Conservation (phyloP, 2,797 vertebrate species). For the Trachurus trachurus region DNA sequence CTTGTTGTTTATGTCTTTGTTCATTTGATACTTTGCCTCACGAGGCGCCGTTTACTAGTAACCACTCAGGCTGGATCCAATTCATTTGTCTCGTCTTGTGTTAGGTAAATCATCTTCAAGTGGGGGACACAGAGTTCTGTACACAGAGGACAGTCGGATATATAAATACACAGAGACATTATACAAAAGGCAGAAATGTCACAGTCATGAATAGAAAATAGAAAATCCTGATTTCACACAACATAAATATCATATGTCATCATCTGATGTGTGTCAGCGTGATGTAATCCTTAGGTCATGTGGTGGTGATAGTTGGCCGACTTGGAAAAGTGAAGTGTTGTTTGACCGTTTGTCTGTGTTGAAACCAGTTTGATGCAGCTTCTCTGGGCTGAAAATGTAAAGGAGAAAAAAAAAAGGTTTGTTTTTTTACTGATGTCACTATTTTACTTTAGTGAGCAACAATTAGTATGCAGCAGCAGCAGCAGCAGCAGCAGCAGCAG, state of each 20-base stretch:
- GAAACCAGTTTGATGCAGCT: conserved; percentile 6
- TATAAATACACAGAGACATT: neutral
- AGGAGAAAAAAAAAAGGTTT: neutral
- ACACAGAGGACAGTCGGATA: neutral
- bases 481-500: neutral
- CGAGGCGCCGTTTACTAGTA: neutral
- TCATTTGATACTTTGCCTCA: neutral
- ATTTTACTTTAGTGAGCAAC: neutral
- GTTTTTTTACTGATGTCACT: conserved; percentile 16
- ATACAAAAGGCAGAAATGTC: neutral
- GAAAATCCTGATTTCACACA: neutral
- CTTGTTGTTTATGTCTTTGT: neutral
- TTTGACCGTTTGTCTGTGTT: conserved; percentile 9
- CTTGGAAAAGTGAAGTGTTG: conserved; percentile 13
- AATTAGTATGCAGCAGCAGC: neutral
- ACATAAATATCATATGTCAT: conserved; percentile 9
- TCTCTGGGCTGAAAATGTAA: neutral
- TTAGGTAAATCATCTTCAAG: neutral
- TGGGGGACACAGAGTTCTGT: neutral
- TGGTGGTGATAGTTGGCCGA: neutral
- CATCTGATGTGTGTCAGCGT: conserved; percentile 9
- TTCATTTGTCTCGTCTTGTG: neutral
- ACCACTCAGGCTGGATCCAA: neutral
- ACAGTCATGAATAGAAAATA: neutral
- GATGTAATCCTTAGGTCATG: conserved; percentile 22